phyloP scores from a whole-genome alignment of 2,113 vertebrate species.

The Isichthys henryi region DNA sequence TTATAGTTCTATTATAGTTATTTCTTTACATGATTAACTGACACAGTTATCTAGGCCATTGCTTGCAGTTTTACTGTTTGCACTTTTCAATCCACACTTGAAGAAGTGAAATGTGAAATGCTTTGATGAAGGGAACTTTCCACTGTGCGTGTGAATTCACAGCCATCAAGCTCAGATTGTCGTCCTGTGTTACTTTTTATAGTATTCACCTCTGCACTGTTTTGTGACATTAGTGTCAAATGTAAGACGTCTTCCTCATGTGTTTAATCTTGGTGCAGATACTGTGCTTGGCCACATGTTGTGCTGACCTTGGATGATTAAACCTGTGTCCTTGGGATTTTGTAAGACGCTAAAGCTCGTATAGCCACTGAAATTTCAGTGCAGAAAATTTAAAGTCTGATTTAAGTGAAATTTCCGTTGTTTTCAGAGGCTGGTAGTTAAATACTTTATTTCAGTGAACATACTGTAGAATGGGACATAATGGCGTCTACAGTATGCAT shows the following conservation, averaged over 20 bases:
- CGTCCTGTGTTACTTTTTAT: neutral
- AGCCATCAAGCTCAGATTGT: neutral
- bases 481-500: neutral
- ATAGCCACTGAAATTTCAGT: conserved; percentile 33
- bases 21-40: conserved; percentile 6
- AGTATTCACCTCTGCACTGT: neutral
- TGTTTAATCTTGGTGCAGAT: conserved; percentile 40
- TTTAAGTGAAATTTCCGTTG: neutral
- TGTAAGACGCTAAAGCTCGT: conserved; percentile 24
- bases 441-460: neutral
- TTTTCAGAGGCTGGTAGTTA: neutral
- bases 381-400: neutral
- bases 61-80: neutral
- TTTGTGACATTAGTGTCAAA: neutral
- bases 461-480: neutral
- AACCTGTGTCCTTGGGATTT: conserved; percentile 41
- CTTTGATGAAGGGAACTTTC: neutral
- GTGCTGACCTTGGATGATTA: conserved; percentile 52
- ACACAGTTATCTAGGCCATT: conserved; percentile 3
- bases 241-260: neutral
- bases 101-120: neutral
- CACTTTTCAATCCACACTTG: neutral
- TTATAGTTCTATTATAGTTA: neutral
- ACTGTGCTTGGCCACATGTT: conserved; percentile 36
- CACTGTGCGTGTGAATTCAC: neutral